Evolutionary conservation across 2,888 invertebrate species (phyloP), one percentile per base, ranked within the genome.

Genomic region (Meloe dianella): DNA sequence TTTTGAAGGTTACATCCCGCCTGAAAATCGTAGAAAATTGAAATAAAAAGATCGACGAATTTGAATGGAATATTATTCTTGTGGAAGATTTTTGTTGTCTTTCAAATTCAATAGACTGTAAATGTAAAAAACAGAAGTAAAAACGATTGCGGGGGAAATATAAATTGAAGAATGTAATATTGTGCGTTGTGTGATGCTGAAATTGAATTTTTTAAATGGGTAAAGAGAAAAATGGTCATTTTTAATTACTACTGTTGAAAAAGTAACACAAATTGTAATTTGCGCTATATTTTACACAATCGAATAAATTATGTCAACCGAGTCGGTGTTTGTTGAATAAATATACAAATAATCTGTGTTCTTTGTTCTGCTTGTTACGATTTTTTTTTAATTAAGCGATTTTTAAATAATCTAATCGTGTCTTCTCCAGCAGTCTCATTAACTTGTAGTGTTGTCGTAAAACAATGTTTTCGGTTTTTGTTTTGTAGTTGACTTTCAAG

Each of bases 1-100:
- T 74, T 74, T 32, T 57, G 65, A 61, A 61, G 60, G 61, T 60
- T 64, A 61, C 57, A 54, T 51, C 9, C n/a, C 22, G 47, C 20
- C 47, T 20, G 47, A 54, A 9, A 54, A 12, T 54, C 6, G 12
- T 24, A 24, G 14, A 24, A 54, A 54, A 54, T 54, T 54, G 54
- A 24, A 54, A 54, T 54, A 54, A 54, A 54, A 54, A 20, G 14
- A 22, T 10, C 2, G 10, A 47, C 10, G 12, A 17, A 51, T 51
- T 51, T 51, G 22, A 22, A 51, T 51, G 10, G 51, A 51, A 41
- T 17, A 41, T 41, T 41, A 41, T 17, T 41, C 41, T 22, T 12
- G 54, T 54, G 24, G 54, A 54, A 14, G 24, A 24, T 54, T 54
- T 54, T 24, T 54, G 54, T 54, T 54, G 54, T 54, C 54, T 54